phyloP scores from a whole-genome alignment of 2,888 invertebrate genomes.

The Calameuta pallipes region DNA sequence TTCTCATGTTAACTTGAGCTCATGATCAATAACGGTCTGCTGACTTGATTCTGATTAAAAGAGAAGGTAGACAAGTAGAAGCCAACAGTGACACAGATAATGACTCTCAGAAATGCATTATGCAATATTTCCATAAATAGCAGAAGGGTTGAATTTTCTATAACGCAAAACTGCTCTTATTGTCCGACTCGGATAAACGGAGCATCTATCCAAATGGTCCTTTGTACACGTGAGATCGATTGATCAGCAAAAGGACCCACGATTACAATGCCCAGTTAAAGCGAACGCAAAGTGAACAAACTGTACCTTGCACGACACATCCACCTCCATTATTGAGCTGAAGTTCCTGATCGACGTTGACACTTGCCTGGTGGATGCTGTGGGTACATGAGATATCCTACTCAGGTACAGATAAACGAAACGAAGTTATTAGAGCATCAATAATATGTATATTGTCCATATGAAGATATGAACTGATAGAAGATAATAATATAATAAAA shows the following conservation, averaged over 20 bases:
- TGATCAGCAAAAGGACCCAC: constrained; percentile 34
- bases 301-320: constrained; percentile 18
- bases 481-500: too few species aligned
- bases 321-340: constrained; percentile 19
- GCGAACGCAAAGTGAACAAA: constrained; percentile 31
- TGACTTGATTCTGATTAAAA: neutral
- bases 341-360: neutral
- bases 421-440: too few species aligned
- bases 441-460: too few species aligned
- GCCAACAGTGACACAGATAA: neutral
- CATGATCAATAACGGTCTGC: neutral
- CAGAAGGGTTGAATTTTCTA: neutral
- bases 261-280: constrained; percentile 31
- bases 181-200: constrained; percentile 40
- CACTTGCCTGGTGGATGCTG: neutral
- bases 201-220: constrained; percentile 37
- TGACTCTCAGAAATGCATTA: neutral
- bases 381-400: neutral
- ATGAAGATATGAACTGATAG: too few species aligned
- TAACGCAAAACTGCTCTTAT: constrained; percentile 32
- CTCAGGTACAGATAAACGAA: too few species aligned
- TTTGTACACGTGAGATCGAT: constrained; percentile 45
- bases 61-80: neutral
- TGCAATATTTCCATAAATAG: neutral
- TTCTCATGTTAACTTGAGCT: neutral